Evolutionary conservation across 2,113 vertebrate genomes (phyloP), one percentile per base, ranked within the genome.

Genomic region (Triplophysa rosa): DNA sequence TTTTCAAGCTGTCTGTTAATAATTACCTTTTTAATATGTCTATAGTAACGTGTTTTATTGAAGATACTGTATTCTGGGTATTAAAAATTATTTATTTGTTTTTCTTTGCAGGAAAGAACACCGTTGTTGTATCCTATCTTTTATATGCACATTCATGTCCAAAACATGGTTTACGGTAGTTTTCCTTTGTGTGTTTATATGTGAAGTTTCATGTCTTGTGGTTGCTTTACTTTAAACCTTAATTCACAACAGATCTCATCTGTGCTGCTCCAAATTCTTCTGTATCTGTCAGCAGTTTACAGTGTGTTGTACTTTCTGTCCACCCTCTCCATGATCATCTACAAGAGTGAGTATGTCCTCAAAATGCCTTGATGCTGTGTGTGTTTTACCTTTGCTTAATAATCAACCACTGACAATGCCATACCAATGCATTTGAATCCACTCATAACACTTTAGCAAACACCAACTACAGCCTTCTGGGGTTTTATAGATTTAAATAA

Each of bases 311-410:
- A 96, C 74, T 93, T 95, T 86, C 29, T 93, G 26, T 91, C 87
- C 8, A 94, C 90, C 0, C 89, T 96, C 2, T 83, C 92, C 8
- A 84, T 95, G 88, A 88, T 95, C 54, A 56, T 91, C 76, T 95
- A 92, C 81, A 96, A 98, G 87, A 95, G 95, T 97, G 87, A 94
- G 96, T 73, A 29, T 7, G 8, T 56, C 19, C 47, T 12, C 73
- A 13, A 49, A 62, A 37, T 56, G 1, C 29, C 29, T 19, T 17
- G 16, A 40, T 19, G 26, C 24, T 7, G 8, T 9, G 33, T 11
- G 14, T 10, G 49, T 26, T 21, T 19, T 23, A 12, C 29, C 24
- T 23, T 10, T 3, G n/a, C 2, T 67, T 14, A 13, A 11, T 45
- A 12, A 12, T 10, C 42, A 9, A 45, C 42, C 42, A 45, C 8